phyloP scores from a whole-genome alignment of 2,888 invertebrate genomes.

The Melieria picta region DNA sequence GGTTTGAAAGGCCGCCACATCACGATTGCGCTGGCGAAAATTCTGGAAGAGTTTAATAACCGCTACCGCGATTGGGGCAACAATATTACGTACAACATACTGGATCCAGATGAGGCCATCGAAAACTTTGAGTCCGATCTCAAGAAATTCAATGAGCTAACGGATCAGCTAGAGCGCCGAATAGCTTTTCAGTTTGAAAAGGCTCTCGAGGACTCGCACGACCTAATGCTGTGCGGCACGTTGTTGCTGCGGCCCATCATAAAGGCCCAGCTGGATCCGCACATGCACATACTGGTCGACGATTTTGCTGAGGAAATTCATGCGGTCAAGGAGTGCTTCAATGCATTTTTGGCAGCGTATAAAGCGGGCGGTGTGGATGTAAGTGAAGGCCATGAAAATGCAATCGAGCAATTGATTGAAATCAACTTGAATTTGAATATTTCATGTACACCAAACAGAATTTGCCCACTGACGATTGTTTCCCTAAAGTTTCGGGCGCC shows the following conservation, averaged over 20 bases:
- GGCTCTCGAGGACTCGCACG: constrained; percentile 83
- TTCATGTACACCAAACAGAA: constrained; percentile 56
- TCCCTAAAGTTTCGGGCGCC: constrained; percentile 81
- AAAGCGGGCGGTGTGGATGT: constrained; percentile 45
- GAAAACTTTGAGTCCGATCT: constrained; percentile 75
- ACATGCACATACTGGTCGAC: constrained; percentile 73
- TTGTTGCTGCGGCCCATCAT: constrained; percentile 81
- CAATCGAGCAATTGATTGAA: not conserved
- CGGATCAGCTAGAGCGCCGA: constrained; percentile 79
- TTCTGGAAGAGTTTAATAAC: constrained; percentile 57
- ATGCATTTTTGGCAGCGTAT: constrained; percentile 68
- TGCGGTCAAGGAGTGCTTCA: constrained; percentile 72
- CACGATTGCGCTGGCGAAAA: constrained; percentile 67
- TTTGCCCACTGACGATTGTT: constrained; percentile 72
- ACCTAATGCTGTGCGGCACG: constrained; percentile 77
- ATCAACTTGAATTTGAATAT: not conserved
- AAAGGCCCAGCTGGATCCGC: constrained; percentile 75
- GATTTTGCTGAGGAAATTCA: constrained; percentile 75
- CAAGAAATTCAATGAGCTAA: constrained; percentile 70
- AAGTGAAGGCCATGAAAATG: constrained; percentile 14
- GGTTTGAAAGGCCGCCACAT: constrained; percentile 74
- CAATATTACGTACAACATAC: constrained; percentile 78
- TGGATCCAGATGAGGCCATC: constrained; percentile 78
- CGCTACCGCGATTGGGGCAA: constrained; percentile 63
- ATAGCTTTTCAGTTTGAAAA: constrained; percentile 83